Conservation (phyloP, 2,888 invertebrate species). For the Itoplectis maculator region DNA sequence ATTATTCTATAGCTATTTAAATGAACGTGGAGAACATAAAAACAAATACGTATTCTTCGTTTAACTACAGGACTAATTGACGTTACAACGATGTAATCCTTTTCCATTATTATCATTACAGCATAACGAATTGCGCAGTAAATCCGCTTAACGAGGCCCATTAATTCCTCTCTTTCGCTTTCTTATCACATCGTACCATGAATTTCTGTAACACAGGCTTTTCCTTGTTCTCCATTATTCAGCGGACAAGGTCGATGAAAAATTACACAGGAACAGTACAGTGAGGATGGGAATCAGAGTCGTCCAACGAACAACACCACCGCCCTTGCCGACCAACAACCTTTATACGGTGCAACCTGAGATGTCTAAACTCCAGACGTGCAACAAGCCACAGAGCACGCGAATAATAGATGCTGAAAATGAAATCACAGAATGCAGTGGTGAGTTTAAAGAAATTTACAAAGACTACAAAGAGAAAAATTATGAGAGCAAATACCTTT, state of each 20-base stretch:
- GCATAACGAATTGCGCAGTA: neutral
- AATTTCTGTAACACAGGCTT: neutral
- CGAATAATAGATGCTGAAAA: constrained; percentile 73
- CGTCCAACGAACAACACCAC: constrained; percentile 87
- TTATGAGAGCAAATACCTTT: too few relatives aligned
- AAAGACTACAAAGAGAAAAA: too few relatives aligned
- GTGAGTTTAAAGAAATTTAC: constrained; percentile 63
- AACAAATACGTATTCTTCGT: neutral
- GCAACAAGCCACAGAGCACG: constrained; percentile 64
- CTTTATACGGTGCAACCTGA: constrained; percentile 74
- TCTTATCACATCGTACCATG: neutral
- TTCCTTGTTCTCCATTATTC: constrained; percentile 60
- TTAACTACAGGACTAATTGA: neutral
- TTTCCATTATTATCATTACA: neutral
- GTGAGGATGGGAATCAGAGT: constrained; percentile 95
- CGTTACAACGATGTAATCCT: neutral
- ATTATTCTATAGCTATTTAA: constrained; percentile 5
- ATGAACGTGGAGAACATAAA: neutral
- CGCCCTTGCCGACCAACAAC: constrained; percentile 75
- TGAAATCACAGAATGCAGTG: constrained; percentile 73
- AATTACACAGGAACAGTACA: constrained; percentile 91
- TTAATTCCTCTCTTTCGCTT: too few relatives aligned
- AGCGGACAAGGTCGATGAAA: constrained; percentile 95
- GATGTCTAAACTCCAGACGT: constrained; percentile 58
- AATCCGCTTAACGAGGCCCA: neutral